Percentiles rank a stretch among this genome's conserved stretches.
Evolutionary conservation across 2,113 vertebrate genomes (phyloP).

Genomic region (Pituophis catenifer): DNA sequence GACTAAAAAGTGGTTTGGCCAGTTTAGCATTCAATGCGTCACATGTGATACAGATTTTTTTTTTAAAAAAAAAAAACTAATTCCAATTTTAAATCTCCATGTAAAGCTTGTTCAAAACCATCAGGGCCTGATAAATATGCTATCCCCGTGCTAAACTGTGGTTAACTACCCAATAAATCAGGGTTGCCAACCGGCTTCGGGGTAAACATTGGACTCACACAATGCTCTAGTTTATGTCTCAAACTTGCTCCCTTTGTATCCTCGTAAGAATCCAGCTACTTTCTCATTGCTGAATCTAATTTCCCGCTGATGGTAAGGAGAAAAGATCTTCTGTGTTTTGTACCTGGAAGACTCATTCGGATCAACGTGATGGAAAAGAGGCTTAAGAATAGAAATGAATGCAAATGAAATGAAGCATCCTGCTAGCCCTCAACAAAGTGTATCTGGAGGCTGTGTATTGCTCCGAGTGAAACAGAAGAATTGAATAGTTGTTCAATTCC

Average conservation of each 20-base stretch:
- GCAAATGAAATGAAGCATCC: not conserved
- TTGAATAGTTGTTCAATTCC: not conserved
- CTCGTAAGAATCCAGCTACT: not conserved
- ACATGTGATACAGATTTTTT: not conserved
- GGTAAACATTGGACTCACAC: not conserved
- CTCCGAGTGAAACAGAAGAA: not conserved
- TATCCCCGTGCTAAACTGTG: not conserved
- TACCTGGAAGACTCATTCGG: not conserved
- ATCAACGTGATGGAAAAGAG: not conserved
- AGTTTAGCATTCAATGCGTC: not conserved
- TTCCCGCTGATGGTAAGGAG: not conserved
- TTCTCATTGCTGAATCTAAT: not conserved
- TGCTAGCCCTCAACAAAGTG: not conserved
- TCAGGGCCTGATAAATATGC: not conserved
- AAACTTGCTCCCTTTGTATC: not conserved
- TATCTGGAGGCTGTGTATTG: not conserved
- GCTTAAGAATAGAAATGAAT: not conserved
- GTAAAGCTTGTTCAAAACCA: not conserved
- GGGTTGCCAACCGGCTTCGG: not conserved
- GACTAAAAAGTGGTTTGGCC: not conserved
- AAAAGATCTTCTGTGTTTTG: not conserved
- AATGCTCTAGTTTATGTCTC: not conserved
- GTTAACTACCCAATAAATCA: not conserved
- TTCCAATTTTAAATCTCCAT: not conserved
- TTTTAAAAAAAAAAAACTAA: not conserved